A percentile compares a stretch with the other conserved stretches of the same genome.
Conservation (phyloP, 2,113 vertebrate genomes). For the Paramormyrops kingsleyae region DNA sequence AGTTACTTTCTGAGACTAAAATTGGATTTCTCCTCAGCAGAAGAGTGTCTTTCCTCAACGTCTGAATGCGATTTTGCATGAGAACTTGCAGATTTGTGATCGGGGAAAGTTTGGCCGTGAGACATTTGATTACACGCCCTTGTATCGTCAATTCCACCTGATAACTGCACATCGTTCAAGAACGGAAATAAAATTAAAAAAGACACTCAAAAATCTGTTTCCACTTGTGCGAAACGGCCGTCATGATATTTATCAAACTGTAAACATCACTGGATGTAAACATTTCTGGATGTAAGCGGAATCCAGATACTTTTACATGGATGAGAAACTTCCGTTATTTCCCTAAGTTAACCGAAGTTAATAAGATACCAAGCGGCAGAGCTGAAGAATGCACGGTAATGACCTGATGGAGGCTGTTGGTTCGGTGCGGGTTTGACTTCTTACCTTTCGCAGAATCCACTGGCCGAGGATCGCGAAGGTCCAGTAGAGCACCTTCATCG, state of each 20-base stretch:
- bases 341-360: background rate
- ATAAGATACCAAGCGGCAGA: background rate
- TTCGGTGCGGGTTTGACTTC: background rate
- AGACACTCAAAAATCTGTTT: background rate
- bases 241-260: background rate
- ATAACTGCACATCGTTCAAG: background rate
- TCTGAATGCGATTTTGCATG: background rate
- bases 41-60: background rate
- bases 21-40: background rate
- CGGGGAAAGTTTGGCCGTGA: background rate
- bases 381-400: background rate
- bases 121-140: background rate
- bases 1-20: background rate
- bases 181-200: background rate
- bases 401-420: background rate
- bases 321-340: background rate
- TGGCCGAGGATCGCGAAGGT: conserved; percentile 60
- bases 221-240: background rate
- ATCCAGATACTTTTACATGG: background rate
- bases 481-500: conserved; percentile 69
- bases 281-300: background rate
- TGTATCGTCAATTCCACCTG: background rate
- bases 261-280: background rate
- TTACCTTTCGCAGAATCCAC: conserved; percentile 66
- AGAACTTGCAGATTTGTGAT: background rate